phyloP scores from a whole-genome alignment of 2,888 invertebrate species.

The Plemyria rubiginata region DNA sequence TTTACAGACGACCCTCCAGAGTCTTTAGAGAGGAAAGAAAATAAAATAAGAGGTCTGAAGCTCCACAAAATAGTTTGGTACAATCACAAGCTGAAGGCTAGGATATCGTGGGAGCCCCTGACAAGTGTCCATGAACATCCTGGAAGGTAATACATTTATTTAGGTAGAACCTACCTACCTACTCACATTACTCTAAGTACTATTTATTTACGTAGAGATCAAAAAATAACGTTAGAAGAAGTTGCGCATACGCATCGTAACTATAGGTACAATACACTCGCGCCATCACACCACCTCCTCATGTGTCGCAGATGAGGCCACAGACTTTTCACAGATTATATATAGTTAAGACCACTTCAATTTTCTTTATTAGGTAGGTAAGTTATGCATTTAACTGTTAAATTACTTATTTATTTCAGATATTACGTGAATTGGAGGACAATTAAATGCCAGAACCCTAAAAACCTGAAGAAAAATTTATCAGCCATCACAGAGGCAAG shows the following conservation, averaged over 20 bases:
- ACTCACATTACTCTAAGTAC: too few species aligned
- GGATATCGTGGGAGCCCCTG: constrained; percentile 69
- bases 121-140: constrained; percentile 52
- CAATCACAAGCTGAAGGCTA: constrained; percentile 70
- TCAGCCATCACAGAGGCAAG: constrained; percentile 83
- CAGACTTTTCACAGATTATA: too few species aligned
- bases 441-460: constrained; percentile 64
- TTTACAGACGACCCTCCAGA: constrained; percentile 60
- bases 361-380: too few species aligned
- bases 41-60: constrained; percentile 65
- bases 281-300: too few species aligned
- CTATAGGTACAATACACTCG: too few species aligned
- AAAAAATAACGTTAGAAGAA: too few species aligned
- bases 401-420: constrained; percentile 52
- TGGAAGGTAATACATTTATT: constrained; percentile 52
- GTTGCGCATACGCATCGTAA: too few species aligned
- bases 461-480: constrained; percentile 69
- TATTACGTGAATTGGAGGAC: constrained; percentile 73
- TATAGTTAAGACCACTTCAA: too few species aligned
- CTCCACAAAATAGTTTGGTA: constrained; percentile 73
- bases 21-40: constrained; percentile 55
- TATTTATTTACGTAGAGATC: too few species aligned
- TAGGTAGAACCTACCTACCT: too few species aligned
- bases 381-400: too few species aligned
- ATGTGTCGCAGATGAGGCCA: too few species aligned